Base-by-base conservation (phyloP, 2,888 invertebrate genomes). In the Linnaemya vulpina region DNA sequence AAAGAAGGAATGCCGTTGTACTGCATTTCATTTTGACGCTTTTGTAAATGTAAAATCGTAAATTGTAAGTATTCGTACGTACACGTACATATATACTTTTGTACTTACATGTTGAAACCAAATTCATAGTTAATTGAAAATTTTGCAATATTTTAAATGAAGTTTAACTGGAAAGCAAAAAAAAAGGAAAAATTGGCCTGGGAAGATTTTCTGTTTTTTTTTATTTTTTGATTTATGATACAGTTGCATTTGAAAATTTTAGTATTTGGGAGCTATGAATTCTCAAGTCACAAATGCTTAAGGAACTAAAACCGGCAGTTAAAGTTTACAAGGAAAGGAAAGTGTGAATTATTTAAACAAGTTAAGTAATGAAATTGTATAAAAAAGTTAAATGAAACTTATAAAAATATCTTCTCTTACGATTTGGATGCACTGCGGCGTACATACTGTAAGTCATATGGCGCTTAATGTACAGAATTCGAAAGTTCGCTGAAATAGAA, bases 21-120 rank as follows among this genome's bases (percentile, higher is more conserved):
- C 75, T 75, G 78, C 85, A 85, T 85, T 85, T 85, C 67, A 82
- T 79, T 79, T 85, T 75, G 78, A 79, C 78, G 85, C 75, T 85
- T 85, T 83, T 68, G 67, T 62, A 81, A 81, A 78, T 70, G 17
- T 79, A 84, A 79, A 79, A 65, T 51, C 55, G 17, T 67, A 22
- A 58, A 65, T 22, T 73, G 22, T 60, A 60, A 68, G 58, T 60
- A 60, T 49, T 13, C 15, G 49, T 25, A 35, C 15, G 55, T 71
- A 65, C 3, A 58, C 3, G 55, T 65, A 58, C 46, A 22, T 53
- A 11, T n/a, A 10, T 58, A 55, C 8, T 30, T 46, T 11, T 30
- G 63, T 70, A 55, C 8, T 46, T 71, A 58, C 53, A 43, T 63
- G 11, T 51, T n/a, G 51, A 30, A 53, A 58, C 51, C 17, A 65